These are phyloP conservation scores for Hypsibius dujardini DNA, from an alignment of 1,140 invertebrate genomes.

Conservation along the genomic window DNA sequence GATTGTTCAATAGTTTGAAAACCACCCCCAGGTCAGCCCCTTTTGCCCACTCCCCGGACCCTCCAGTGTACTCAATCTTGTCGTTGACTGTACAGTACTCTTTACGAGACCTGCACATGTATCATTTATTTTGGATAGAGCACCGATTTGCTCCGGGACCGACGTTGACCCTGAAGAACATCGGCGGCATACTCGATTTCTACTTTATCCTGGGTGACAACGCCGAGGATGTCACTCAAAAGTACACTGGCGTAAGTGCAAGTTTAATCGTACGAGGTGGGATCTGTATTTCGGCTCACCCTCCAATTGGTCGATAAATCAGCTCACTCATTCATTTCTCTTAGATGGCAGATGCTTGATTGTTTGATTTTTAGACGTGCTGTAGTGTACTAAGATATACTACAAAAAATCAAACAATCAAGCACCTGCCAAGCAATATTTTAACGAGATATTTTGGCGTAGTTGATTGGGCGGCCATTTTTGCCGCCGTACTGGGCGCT, in stretches of 20 bases:
- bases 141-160: conserved; percentile 26
- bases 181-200: conserved; percentile 35
- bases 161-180: conserved; percentile 28
- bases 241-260: conserved; percentile 44
- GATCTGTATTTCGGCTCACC: too few species aligned
- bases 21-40: too few species aligned
- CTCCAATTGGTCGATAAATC: too few species aligned
- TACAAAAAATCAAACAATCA: too few species aligned
- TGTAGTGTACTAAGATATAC: too few species aligned
- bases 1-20: too few species aligned
- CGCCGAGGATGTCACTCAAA: conserved; percentile 46
- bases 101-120: background rate
- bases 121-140: conserved; percentile 22
- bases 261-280: background rate
- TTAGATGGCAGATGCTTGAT: too few species aligned
- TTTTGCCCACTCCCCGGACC: too few species aligned
- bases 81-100: background rate
- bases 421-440: too few species aligned
- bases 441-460: background rate
- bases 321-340: too few species aligned
- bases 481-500: conserved; percentile 76
- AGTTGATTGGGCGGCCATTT: conserved; percentile 52
- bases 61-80: too few species aligned
- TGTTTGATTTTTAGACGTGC: too few species aligned
- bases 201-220: conserved; percentile 36